Percentiles rank a stretch among this genome's conserved stretches.
Evolutionary conservation across 2,797 vertebrate species (phyloP).

Genomic region (Gobio occitaniae): DNA sequence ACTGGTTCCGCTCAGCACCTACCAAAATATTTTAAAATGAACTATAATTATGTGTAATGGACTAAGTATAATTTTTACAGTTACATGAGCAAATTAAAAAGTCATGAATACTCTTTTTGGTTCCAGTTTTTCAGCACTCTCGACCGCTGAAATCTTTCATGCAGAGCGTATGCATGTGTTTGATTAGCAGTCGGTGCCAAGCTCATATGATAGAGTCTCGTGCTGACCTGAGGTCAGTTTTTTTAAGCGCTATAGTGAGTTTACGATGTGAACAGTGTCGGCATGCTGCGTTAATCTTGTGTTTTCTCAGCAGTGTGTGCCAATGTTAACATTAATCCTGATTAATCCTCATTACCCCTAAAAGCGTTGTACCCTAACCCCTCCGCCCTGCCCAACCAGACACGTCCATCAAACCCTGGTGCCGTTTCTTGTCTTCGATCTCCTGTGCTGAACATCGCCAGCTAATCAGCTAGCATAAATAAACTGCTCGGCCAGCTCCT

Average conservation of each 20-base stretch:
- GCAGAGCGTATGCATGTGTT: conserved; percentile 37
- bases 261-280: conserved; percentile 45
- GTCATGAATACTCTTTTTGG: conserved; percentile 6
- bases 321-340: conserved; percentile 75
- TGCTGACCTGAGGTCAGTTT: conserved; percentile 31
- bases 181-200: conserved; percentile 34
- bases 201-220: conserved; percentile 38
- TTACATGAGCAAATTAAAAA: conserved; percentile 23
- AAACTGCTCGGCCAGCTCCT: conserved; percentile 66
- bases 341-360: conserved; percentile 78
- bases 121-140: conserved; percentile 27
- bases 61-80: conserved; percentile 19
- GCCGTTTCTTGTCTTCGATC: conserved; percentile 62
- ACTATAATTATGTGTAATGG: conserved; percentile 41
- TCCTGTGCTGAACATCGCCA: conserved; percentile 9
- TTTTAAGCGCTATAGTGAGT: conserved; percentile 29
- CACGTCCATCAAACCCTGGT: conserved; percentile 57
- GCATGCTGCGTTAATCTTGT: conserved; percentile 61
- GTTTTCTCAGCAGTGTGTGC: conserved; percentile 65
- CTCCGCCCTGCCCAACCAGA: conserved; percentile 39
- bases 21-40: conserved; percentile 51
- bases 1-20: conserved; percentile 25
- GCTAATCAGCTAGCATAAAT: conserved; percentile 84
- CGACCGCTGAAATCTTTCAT: conserved; percentile 22
- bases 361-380: conserved; percentile 72